Conservation (phyloP, 2,113 vertebrate species). For the Ceyx melanurus region DNA sequence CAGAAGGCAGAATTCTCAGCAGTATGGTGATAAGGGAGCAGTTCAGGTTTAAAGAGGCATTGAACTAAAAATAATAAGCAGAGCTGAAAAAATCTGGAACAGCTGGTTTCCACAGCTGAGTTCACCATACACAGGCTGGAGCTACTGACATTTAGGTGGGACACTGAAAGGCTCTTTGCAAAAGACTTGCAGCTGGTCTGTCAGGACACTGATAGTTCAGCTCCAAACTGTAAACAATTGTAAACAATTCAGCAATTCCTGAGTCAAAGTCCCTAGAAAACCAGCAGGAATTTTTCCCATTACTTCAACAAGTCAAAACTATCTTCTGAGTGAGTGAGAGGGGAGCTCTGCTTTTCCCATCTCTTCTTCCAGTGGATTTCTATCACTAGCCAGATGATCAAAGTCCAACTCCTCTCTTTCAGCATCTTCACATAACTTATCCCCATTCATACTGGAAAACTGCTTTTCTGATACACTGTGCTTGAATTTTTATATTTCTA, state of each 20-base stretch:
- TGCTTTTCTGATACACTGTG: background rate
- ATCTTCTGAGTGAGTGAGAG: background rate
- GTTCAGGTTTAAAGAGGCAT: background rate
- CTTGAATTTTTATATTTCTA: background rate
- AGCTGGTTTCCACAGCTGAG: background rate
- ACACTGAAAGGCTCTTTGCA: background rate
- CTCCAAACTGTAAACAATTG: background rate
- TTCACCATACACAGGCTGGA: background rate
- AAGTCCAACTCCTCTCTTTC: background rate
- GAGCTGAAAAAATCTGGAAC: background rate
- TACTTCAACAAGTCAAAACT: background rate
- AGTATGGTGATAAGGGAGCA: background rate
- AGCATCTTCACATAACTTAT: background rate
- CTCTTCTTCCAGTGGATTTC: background rate
- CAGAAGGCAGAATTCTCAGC: constrained; percentile 15
- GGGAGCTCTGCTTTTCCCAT: background rate
- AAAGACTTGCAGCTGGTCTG: background rate
- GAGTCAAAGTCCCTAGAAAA: background rate
- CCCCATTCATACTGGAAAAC: background rate
- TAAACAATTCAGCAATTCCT: background rate
- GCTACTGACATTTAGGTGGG: background rate
- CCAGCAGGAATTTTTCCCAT: background rate
- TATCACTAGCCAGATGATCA: background rate
- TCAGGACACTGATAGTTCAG: background rate
- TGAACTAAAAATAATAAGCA: constrained; percentile 28